A percentile compares a stretch with the other conserved stretches of the same genome.
phyloP scores from a whole-genome alignment of 1,140 invertebrate species.

The Sesamia nonagrioides region DNA sequence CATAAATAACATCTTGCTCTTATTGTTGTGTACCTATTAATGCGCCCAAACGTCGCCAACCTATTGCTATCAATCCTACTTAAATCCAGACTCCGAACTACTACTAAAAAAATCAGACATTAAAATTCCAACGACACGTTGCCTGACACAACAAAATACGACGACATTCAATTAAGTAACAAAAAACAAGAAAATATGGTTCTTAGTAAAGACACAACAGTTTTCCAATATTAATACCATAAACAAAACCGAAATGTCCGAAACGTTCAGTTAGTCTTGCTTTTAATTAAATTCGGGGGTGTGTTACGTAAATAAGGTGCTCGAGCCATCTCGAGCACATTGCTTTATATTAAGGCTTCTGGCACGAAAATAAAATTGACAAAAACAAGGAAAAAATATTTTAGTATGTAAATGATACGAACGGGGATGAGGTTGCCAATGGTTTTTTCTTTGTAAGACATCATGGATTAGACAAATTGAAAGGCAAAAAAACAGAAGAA shows the following conservation, averaged over 20 bases:
- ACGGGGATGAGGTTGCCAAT: background rate
- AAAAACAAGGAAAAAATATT: conserved; percentile 32
- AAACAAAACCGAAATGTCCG: conserved; percentile 21
- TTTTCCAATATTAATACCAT: conserved; percentile 14
- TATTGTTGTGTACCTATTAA: no score
- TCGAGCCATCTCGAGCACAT: background rate
- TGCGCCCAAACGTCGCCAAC: no score
- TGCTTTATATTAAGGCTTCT: conserved; percentile 25
- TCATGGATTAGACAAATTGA: background rate
- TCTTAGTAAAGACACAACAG: background rate
- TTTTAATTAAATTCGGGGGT: conserved; percentile 36
- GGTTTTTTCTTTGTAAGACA: background rate
- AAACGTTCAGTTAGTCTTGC: conserved; percentile 4
- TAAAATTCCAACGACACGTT: no score
- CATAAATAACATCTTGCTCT: no score
- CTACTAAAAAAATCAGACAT: no score
- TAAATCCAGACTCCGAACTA: no score
- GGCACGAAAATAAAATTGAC: conserved; percentile 30
- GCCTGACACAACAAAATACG: no score
- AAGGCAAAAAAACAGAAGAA: no score
- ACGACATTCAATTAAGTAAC: background rate
- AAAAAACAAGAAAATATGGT: background rate
- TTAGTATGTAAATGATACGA: background rate
- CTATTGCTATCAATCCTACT: no score
- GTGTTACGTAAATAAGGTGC: conserved; percentile 39